Evolutionary conservation across 2,888 invertebrate genomes (phyloP).

Genomic region (Campoletis raptor): DNA sequence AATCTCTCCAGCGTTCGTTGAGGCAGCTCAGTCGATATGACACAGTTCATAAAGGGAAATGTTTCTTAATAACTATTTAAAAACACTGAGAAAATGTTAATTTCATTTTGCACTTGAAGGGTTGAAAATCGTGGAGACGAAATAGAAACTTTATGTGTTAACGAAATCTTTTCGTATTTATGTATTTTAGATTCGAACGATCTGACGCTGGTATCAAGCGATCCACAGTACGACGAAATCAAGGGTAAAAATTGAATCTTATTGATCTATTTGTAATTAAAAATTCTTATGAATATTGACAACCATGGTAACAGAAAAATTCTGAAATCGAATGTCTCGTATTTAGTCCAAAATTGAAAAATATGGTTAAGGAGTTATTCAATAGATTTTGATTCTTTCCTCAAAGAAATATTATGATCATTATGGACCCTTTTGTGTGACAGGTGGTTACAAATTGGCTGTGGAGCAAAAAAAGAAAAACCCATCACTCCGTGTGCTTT

Average conservation of each 20-base stretch:
- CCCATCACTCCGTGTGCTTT: slow-evolving; percentile 89
- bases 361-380: not conserved
- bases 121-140: not conserved
- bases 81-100: too few relatives aligned
- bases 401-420: not conserved
- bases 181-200: slow-evolving; percentile 87
- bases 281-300: not conserved
- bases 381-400: not conserved
- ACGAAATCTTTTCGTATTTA: slow-evolving; percentile 18
- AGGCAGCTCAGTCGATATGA: too few relatives aligned
- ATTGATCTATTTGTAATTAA: not conserved
- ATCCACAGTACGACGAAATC: slow-evolving; percentile 90
- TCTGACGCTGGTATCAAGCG: slow-evolving; percentile 87
- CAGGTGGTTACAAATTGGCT: slow-evolving; percentile 91
- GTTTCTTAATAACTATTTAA: too few relatives aligned
- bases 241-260: slow-evolving; percentile 86
- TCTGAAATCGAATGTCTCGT: not conserved
- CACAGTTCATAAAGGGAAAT: too few relatives aligned
- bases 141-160: not conserved
- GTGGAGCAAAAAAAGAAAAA: slow-evolving; percentile 89
- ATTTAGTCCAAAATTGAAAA: not conserved
- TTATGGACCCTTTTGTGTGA: slow-evolving; percentile 43
- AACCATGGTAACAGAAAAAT: not conserved
- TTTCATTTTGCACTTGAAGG: not conserved
- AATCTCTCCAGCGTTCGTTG: not conserved